Evolutionary conservation across 2,797 vertebrate genomes (phyloP).

Genomic region (Carapus acus): DNA sequence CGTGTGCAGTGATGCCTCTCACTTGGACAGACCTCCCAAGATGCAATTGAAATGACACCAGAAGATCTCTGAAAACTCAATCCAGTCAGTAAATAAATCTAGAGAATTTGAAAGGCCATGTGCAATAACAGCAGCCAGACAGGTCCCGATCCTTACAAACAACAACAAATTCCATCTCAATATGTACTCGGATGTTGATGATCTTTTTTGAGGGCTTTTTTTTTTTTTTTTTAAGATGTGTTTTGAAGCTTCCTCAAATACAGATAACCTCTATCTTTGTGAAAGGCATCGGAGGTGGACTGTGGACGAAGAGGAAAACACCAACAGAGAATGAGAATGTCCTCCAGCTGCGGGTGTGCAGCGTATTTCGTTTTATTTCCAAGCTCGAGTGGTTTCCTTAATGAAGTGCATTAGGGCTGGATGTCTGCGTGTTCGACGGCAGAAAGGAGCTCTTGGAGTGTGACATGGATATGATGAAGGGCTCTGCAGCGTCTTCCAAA

Average conservation of each 20-base stretch:
- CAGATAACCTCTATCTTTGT: conserved; percentile 28
- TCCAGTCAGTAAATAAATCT: conserved; percentile 46
- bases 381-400: conserved; percentile 38
- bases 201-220: conserved; percentile 6
- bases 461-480: conserved; percentile 33
- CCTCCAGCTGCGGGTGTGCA: conserved; percentile 10
- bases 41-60: conserved; percentile 12
- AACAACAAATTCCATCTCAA: conserved; percentile 31
- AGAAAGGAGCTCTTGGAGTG: conserved; percentile 29
- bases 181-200: conserved; percentile 20
- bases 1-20: no score
- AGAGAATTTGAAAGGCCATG: conserved; percentile 10
- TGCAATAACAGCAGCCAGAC: conserved; percentile 23
- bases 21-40: conserved; percentile 50
- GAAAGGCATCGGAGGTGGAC: no score
- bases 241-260: conserved; percentile 33
- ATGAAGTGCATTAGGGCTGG: conserved; percentile 48
- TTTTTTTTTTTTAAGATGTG: conserved; percentile 16
- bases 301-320: conserved; percentile 27
- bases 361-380: conserved; percentile 32
- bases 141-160: conserved; percentile 26
- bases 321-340: conserved; percentile 20
- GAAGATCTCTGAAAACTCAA: conserved; percentile 21
- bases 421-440: conserved; percentile 13
- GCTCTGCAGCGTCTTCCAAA: conserved; percentile 15